A percentile compares a stretch with the other conserved stretches of the same genome.
Evolutionary conservation across 2,888 invertebrate genomes (phyloP).

Genomic region (Hofmannophila pseudospretella): DNA sequence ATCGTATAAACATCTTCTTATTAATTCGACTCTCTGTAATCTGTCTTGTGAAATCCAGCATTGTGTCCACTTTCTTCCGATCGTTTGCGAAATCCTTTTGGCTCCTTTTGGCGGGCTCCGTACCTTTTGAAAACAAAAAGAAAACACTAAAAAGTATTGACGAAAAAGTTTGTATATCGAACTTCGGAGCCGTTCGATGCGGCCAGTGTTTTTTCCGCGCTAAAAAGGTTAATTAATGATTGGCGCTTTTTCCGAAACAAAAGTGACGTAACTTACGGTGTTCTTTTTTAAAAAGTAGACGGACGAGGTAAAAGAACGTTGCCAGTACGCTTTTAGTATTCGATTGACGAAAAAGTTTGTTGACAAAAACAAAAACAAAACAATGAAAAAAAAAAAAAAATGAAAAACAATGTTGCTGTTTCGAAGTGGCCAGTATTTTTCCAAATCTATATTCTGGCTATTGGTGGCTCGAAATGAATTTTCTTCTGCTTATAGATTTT

Average conservation of each 20-base stretch:
- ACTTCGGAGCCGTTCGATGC: conserved; percentile 11
- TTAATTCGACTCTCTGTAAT: conserved; percentile 68
- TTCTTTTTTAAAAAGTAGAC: background rate
- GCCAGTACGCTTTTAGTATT: conserved; percentile 22
- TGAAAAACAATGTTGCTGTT: too few relatives aligned
- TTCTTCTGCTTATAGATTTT: too few relatives aligned
- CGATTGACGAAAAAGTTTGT: too few relatives aligned
- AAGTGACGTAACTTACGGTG: conserved; percentile 10
- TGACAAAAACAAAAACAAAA: too few relatives aligned
- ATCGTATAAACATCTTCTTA: conserved; percentile 46
- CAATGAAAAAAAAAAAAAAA: too few relatives aligned
- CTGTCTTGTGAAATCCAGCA: conserved; percentile 69
- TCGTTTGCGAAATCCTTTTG: conserved; percentile 42
- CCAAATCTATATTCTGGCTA: too few relatives aligned
- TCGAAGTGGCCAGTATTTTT: too few relatives aligned
- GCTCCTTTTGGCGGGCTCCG: conserved; percentile 20
- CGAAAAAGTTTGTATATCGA: conserved; percentile 23
- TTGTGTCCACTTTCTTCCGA: conserved; percentile 66
- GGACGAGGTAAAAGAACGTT: conserved; percentile 37
- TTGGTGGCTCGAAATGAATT: too few relatives aligned
- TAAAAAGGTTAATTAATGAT: conserved; percentile 20
- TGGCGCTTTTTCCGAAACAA: conserved; percentile 11
- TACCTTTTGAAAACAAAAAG: conserved; percentile 13
- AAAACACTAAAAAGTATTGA: conserved; percentile 23
- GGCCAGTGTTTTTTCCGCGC: conserved; percentile 14